Conservation (phyloP, 2,888 invertebrate genomes). For the Diabrotica balteata region DNA sequence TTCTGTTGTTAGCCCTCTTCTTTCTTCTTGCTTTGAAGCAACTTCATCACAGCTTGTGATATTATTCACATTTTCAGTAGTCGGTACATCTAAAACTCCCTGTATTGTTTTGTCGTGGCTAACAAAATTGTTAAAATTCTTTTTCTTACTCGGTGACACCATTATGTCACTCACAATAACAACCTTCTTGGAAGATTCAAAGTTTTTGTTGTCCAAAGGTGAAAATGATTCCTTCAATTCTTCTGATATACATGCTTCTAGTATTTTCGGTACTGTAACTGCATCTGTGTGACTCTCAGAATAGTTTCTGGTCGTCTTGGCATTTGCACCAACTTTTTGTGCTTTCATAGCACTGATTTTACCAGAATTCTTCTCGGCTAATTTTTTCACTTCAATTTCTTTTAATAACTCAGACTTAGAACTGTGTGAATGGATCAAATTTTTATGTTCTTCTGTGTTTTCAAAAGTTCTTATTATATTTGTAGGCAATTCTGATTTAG, state of each 20-base stretch:
- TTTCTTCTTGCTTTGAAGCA: too few species aligned
- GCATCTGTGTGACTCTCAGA: background rate
- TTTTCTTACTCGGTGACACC: background rate
- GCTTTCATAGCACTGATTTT: too few species aligned
- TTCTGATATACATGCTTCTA: background rate
- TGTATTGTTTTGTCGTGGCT: background rate
- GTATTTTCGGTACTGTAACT: background rate
- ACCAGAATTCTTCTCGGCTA: too few species aligned
- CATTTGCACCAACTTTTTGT: too few species aligned
- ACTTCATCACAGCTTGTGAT: background rate
- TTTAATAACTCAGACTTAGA: too few species aligned
- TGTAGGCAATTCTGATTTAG: too few species aligned
- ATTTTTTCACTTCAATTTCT: too few species aligned
- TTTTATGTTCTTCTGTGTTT: too few species aligned
- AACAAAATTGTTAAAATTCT: background rate
- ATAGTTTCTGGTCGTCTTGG: too few species aligned
- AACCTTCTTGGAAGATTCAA: background rate
- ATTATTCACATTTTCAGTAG: background rate
- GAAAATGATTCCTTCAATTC: background rate
- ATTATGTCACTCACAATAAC: constrained; percentile 13
- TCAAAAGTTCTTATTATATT: too few species aligned
- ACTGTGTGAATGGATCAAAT: too few species aligned
- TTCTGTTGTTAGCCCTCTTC: too few species aligned
- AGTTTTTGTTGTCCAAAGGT: background rate
- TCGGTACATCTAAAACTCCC: background rate